Evolutionary conservation across 2,797 vertebrate genomes (phyloP), one percentile per base, ranked within the genome.

Genomic region (Chelmon rostratus): DNA sequence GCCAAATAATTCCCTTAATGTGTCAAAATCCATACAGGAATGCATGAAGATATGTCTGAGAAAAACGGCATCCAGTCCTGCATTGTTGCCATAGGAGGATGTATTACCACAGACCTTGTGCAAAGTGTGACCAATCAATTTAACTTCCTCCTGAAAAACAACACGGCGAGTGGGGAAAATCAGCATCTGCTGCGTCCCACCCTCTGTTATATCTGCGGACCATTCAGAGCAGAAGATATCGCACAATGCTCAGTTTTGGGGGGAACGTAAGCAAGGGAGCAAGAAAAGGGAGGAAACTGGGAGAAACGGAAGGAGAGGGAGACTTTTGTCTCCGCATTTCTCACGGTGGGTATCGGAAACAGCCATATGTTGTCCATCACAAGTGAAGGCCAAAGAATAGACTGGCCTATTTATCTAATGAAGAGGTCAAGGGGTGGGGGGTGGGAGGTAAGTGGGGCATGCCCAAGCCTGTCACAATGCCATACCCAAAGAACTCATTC

Each of bases 121-220:
- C 73, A 68, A 86, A 91, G 89, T 84, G 89, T 90, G 90, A 93
- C 94, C 71, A 89, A 94, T 95, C 89, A 53, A 93, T 95, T 92
- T 50, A 71, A 86, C 76, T 90, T 91, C 77, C 86, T 86, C 31
- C 83, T 85, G 88, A 84, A 91, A 92, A 93, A 91, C 84, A 92
- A 86, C 82, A 89, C 78, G 53, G n/a, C 57, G 23, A 89, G 88
- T 84, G 82, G 65, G 25, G 87, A 88, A 86, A 92, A 89, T 91
- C 86, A 57, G 91, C 92, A 93, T 92, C 90, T 93, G 93, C 78
- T 90, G 77, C 31, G 73, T 82, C 81, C 82, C 83, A 67, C 74
- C 84, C 87, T 73, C 58, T 59, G 83, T 85, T 81, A 57, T 66
- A 86, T 74, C 65, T 71, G 67, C 35, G 10, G 71, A 76, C 72